phyloP scores from a whole-genome alignment of 2,888 invertebrate genomes.

The Agrotis ipsilon region DNA sequence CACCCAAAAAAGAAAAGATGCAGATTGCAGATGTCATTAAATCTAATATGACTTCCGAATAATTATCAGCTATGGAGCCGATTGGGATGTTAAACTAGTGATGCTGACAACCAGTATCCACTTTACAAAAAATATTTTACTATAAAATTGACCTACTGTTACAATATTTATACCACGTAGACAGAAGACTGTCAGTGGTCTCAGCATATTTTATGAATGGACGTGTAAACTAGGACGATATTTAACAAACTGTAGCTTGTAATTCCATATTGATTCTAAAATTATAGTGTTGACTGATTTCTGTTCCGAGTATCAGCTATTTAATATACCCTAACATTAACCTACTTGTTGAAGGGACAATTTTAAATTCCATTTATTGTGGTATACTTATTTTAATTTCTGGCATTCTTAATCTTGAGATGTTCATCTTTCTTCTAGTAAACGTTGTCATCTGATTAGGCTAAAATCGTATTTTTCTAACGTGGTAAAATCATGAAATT shows the following conservation, averaged over 20 bases:
- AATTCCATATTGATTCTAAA: constrained; percentile 35
- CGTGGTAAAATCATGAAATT: too few relatives aligned
- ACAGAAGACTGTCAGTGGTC: constrained; percentile 11
- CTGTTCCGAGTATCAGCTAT: background rate
- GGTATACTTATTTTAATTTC: too few relatives aligned
- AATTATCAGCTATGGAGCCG: background rate
- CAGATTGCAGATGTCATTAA: too few relatives aligned
- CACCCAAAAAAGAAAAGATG: too few relatives aligned
- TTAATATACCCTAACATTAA: background rate
- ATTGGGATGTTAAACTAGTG: background rate
- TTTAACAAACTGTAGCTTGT: constrained; percentile 19
- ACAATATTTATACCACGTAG: background rate
- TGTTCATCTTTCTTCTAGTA: background rate
- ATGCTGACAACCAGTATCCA: too few relatives aligned
- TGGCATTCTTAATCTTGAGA: background rate
- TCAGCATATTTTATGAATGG: constrained; percentile 58
- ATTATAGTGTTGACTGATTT: constrained; percentile 8
- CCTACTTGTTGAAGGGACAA: background rate
- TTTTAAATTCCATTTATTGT: background rate
- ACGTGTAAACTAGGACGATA: constrained; percentile 52
- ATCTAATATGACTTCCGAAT: too few relatives aligned
- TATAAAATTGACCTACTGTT: constrained; percentile 28
- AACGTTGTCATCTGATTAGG: background rate
- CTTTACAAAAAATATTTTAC: background rate
- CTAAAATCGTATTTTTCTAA: too few relatives aligned